phyloP scores from a whole-genome alignment of 1,140 invertebrate species.

The Alviniconcha marisindica region DNA sequence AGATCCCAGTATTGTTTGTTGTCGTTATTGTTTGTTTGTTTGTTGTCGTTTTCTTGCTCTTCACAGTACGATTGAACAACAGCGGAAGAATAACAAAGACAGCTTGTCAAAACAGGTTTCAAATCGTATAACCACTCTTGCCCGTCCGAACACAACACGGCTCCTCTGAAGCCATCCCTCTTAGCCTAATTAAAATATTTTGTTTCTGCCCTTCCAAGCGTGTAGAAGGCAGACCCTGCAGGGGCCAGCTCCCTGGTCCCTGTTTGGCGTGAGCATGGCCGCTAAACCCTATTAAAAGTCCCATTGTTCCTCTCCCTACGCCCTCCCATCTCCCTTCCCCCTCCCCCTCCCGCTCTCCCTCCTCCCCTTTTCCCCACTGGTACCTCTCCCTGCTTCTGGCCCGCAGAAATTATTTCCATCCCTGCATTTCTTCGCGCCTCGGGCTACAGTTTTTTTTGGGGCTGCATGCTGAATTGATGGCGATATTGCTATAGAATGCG shows the following conservation, averaged over 20 bases:
- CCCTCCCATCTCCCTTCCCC: too few relatives aligned
- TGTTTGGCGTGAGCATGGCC: neutral
- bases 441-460: neutral
- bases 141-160: neutral
- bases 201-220: conserved; percentile 18
- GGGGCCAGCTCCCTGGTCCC: neutral
- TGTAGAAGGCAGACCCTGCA: neutral
- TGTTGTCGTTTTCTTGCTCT: too few relatives aligned
- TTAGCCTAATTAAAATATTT: conserved; percentile 35
- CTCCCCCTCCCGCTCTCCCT: too few relatives aligned
- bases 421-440: neutral
- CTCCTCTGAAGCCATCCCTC: neutral
- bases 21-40: too few relatives aligned
- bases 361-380: too few relatives aligned
- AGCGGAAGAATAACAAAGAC: neutral
- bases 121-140: conserved; percentile 4
- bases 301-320: neutral
- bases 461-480: neutral
- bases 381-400: neutral
- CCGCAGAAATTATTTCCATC: conserved; percentile 32
- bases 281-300: conserved; percentile 7
- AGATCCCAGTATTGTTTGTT: too few relatives aligned
- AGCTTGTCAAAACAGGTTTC: conserved; percentile 11
- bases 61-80: conserved; percentile 7
- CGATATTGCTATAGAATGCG: conserved; percentile 8